These are phyloP conservation scores for Erebia ligea DNA, from an alignment of 2,888 invertebrate species.

Conservation along the genomic window DNA sequence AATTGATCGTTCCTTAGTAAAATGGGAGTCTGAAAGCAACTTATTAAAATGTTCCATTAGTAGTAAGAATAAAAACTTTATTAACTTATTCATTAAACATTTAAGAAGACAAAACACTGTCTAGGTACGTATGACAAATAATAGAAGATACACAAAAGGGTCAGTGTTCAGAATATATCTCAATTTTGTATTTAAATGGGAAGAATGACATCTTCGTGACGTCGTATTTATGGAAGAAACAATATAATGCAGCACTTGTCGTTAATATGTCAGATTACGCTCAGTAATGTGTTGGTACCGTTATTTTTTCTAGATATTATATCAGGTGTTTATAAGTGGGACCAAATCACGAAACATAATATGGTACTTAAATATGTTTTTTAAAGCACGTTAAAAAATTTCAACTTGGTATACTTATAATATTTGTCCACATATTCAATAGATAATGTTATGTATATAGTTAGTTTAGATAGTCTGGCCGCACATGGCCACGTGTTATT, in stretches of 20 bases:
- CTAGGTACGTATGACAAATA: neutral
- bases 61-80: constrained; percentile 34
- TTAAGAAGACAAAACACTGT: constrained; percentile 54
- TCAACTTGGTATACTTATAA: neutral
- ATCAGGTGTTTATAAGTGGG: neutral
- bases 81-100: constrained; percentile 30
- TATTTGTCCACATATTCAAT: neutral
- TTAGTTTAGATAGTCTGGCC: neutral
- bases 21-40: neutral
- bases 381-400: neutral
- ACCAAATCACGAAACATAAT: neutral
- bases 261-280: neutral
- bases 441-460: neutral
- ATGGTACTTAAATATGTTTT: neutral
- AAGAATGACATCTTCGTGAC: neutral
- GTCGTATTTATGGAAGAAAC: neutral
- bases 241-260: neutral
- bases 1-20: too few relatives aligned
- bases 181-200: neutral
- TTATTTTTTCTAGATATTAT: neutral
- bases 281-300: neutral
- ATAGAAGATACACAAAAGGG: constrained; percentile 12
- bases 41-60: constrained; percentile 19
- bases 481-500: neutral
- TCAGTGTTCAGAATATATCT: too few relatives aligned